Evolutionary conservation across 2,888 invertebrate genomes (phyloP).

Genomic region (Leucophenga maculata): DNA sequence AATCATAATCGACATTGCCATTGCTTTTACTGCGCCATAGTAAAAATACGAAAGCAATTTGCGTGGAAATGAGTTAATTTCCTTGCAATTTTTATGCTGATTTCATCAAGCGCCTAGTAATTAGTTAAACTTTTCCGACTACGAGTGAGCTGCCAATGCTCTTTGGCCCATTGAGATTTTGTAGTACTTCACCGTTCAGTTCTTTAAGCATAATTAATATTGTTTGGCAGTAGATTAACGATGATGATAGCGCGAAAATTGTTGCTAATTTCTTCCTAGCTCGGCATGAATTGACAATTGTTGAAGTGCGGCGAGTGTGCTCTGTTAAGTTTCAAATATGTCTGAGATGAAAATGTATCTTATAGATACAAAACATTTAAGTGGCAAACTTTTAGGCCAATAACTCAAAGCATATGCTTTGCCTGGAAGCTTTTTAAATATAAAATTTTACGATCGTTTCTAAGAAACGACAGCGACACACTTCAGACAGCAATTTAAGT

Average conservation of each 20-base stretch:
- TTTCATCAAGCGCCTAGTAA: conserved; percentile 53
- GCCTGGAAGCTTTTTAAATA: conserved; percentile 30
- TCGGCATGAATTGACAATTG: too few species aligned
- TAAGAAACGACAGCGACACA: not conserved
- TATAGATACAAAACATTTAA: conserved; percentile 34
- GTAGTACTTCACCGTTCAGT: too few species aligned
- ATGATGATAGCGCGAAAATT: too few species aligned
- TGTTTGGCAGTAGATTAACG: not conserved
- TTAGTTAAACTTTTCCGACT: conserved; percentile 44
- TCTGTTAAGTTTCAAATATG: too few species aligned
- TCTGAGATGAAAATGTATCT: too few species aligned
- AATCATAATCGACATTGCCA: conserved; percentile 62
- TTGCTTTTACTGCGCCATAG: conserved; percentile 49
- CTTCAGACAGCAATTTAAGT: conserved; percentile 7
- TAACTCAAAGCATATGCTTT: too few species aligned
- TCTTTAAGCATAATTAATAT: conserved; percentile 43
- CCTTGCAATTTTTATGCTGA: conserved; percentile 60
- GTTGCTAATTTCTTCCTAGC: too few species aligned
- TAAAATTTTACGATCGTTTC: not conserved
- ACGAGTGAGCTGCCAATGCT: too few species aligned
- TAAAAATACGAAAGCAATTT: conserved; percentile 64
- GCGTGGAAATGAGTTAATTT: conserved; percentile 69
- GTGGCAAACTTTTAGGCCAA: conserved; percentile 25
- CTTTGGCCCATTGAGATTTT: not conserved
- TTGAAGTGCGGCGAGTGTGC: too few species aligned